Evolutionary conservation across 2,113 vertebrate species (phyloP).

Genomic region (Morphnarchus princeps): DNA sequence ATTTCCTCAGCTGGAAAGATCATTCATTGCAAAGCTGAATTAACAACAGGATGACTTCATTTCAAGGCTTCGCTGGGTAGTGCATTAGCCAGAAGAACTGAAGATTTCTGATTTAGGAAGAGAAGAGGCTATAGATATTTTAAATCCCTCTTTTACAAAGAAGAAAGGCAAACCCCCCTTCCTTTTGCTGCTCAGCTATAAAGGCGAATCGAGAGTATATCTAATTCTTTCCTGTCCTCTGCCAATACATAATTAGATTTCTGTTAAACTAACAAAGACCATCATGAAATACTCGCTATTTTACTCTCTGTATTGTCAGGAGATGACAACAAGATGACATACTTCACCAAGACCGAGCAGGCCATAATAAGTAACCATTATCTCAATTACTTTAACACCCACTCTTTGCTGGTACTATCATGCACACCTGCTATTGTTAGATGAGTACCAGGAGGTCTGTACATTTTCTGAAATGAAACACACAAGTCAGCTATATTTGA

Average conservation of each 20-base stretch:
- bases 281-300: not conserved
- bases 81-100: not conserved
- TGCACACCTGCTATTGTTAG: not conserved
- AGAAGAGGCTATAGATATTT: not conserved
- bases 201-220: not conserved
- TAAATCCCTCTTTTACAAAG: not conserved
- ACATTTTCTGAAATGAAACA: not conserved
- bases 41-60: not conserved
- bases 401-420: not conserved
- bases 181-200: not conserved
- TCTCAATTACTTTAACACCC: not conserved
- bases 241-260: not conserved
- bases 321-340: slow-evolving; percentile 21
- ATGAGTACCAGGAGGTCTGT: not conserved
- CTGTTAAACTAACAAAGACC: not conserved
- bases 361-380: slow-evolving; percentile 15
- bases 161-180: not conserved
- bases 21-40: not conserved
- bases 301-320: not conserved
- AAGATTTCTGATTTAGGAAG: not conserved
- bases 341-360: slow-evolving; percentile 2
- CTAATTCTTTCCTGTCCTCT: not conserved
- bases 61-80: not conserved
- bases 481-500: not conserved
- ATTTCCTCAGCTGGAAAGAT: not conserved